Evolutionary conservation across 2,888 invertebrate species (phyloP).

Genomic region (Diplolepis rosae): DNA sequence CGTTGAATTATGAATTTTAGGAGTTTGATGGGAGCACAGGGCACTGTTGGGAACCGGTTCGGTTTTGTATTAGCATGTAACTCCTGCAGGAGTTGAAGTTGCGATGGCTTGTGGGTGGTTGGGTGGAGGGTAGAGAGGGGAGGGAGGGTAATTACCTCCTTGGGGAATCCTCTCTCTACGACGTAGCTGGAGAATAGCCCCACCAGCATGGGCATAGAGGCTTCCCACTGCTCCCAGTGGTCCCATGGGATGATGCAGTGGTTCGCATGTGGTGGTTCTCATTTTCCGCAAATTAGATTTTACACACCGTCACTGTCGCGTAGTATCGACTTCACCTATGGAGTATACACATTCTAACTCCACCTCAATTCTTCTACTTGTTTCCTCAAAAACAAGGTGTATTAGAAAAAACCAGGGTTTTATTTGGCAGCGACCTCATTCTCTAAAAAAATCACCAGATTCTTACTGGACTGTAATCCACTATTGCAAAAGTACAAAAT

Average conservation of each 20-base stretch:
- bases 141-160: slow-evolving; percentile 71
- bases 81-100: slow-evolving; percentile 71
- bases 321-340: not conserved
- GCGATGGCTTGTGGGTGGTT: slow-evolving; percentile 66
- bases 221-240: slow-evolving; percentile 69
- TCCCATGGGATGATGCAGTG: slow-evolving; percentile 60
- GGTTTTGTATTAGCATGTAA: slow-evolving; percentile 72
- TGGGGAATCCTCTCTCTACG: slow-evolving; percentile 63
- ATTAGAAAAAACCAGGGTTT: not conserved
- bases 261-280: slow-evolving; percentile 67
- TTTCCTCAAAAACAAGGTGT: not conserved
- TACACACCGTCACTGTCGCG: slow-evolving; percentile 30
- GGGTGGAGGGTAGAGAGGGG: slow-evolving; percentile 49
- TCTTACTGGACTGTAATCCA: too few species aligned
- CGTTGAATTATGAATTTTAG: slow-evolving; percentile 48
- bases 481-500: too few species aligned
- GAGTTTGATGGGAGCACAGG: slow-evolving; percentile 51
- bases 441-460: too few species aligned
- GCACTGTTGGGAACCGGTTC: slow-evolving; percentile 66
- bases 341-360: not conserved
- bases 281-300: slow-evolving; percentile 63
- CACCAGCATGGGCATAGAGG: slow-evolving; percentile 66
- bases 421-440: too few species aligned
- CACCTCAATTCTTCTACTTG: not conserved
- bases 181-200: slow-evolving; percentile 60